These are phyloP conservation scores for Perizoma affinitatum DNA, from an alignment of 2,888 invertebrate genomes.

Conservation along the genomic window DNA sequence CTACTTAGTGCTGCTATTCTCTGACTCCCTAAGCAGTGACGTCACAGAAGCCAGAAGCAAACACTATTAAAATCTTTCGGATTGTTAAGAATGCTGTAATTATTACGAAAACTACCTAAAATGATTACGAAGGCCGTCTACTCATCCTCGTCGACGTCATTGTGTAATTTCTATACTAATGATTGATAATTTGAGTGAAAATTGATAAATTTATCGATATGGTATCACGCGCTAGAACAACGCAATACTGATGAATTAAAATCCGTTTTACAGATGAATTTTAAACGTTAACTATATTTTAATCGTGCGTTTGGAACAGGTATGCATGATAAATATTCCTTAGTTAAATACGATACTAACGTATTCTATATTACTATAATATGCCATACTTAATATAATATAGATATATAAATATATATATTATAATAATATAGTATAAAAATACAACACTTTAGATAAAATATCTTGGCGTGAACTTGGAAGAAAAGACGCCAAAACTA, in stretches of 20 bases:
- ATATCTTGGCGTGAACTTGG: slow-evolving; percentile 17
- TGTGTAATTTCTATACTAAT: slow-evolving; percentile 27
- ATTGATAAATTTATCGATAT: slow-evolving; percentile 1
- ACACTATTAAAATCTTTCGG: too few relatives aligned
- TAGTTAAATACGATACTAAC: too few relatives aligned
- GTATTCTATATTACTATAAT: too few relatives aligned
- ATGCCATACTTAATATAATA: too few relatives aligned
- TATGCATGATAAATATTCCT: too few relatives aligned
- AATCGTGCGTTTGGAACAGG: too few relatives aligned
- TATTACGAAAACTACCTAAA: slow-evolving; percentile 27
- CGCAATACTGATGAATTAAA: slow-evolving; percentile 1
- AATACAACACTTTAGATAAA: slow-evolving; percentile 12
- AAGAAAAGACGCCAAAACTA: slow-evolving; percentile 18
- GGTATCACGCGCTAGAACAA: slow-evolving; percentile 18
- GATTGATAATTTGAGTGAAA: slow-evolving; percentile 24
- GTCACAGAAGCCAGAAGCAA: too few relatives aligned
- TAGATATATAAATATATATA: too few relatives aligned
- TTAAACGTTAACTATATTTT: not conserved
- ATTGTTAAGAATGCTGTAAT: slow-evolving; percentile 27
- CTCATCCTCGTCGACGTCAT: slow-evolving; percentile 33
- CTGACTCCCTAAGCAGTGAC: too few relatives aligned
- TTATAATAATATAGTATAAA: not conserved
- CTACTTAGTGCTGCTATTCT: too few relatives aligned
- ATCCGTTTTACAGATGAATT: slow-evolving; percentile 5
- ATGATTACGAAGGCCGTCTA: slow-evolving; percentile 28